Conservation (phyloP, 2,888 invertebrate genomes). For the Tipula unca region DNA sequence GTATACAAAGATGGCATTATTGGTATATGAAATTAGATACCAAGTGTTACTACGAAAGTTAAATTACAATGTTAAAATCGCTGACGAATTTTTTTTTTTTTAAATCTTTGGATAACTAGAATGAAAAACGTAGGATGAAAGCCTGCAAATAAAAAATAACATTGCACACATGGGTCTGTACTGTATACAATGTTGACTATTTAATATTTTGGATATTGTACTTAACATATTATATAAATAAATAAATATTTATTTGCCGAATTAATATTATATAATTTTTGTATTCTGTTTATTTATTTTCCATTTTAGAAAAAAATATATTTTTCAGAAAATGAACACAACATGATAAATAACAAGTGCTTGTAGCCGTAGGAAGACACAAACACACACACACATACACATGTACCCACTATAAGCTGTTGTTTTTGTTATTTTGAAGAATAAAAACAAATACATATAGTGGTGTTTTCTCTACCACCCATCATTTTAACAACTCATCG, state of each 20-base stretch:
- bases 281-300: neutral
- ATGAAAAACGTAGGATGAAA: too few species aligned
- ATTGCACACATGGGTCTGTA: too few species aligned
- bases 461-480: neutral
- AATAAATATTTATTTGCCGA: neutral
- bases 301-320: neutral
- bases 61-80: neutral
- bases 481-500: neutral
- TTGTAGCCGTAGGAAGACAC: neutral
- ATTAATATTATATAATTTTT: neutral
- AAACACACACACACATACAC: neutral
- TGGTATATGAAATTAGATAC: too few species aligned
- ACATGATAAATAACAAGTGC: neutral
- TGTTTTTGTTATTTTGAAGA: neutral
- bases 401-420: neutral
- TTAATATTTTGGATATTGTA: too few species aligned
- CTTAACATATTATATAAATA: too few species aligned
- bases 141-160: too few species aligned
- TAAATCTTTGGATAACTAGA: too few species aligned
- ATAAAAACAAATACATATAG: constrained; percentile 2
- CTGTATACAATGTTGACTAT: too few species aligned
- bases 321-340: neutral
- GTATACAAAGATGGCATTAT: too few species aligned
- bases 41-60: too few species aligned
- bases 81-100: too few species aligned